Percentiles rank a stretch among this genome's conserved stretches.
These are phyloP conservation scores for Salminus brasiliensis DNA, from an alignment of 2,113 vertebrate genomes.

Conservation along the genomic window DNA sequence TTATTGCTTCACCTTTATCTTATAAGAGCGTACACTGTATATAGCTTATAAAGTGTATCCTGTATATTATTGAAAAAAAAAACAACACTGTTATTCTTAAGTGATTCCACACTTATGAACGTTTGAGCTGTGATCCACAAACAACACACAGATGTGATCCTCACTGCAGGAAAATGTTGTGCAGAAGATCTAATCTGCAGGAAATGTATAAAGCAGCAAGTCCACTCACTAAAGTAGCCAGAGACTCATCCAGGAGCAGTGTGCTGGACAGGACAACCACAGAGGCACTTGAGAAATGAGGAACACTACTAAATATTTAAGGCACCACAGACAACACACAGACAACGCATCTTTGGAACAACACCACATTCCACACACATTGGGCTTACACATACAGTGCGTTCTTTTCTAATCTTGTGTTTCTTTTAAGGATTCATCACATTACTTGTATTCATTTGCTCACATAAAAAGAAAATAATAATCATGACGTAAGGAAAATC, in stretches of 20 bases:
- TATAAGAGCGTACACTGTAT: too few species aligned
- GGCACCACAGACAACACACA: slow-evolving; percentile 58
- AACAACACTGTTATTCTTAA: too few species aligned
- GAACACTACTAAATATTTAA: slow-evolving; percentile 50
- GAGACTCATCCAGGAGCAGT: slow-evolving; percentile 32
- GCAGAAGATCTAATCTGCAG: background rate
- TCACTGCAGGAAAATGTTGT: background rate
- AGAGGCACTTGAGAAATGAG: slow-evolving; percentile 62
- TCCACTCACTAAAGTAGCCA: slow-evolving; percentile 29
- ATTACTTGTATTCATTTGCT: background rate
- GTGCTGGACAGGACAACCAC: slow-evolving; percentile 42
- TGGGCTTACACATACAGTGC: background rate
- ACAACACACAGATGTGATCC: background rate
- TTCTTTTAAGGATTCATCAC: background rate
- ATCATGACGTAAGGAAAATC: background rate
- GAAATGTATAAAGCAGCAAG: background rate
- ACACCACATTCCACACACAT: slow-evolving; percentile 33
- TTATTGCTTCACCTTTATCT: too few species aligned
- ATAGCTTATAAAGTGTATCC: too few species aligned
- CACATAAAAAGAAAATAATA: background rate
- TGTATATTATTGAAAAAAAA: too few species aligned
- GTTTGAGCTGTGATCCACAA: background rate
- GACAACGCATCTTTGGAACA: slow-evolving; percentile 47
- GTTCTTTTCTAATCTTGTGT: slow-evolving; percentile 5
- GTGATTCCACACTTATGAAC: too few species aligned